These are phyloP conservation scores for Gryllus bimaculatus DNA, from an alignment of 1,140 invertebrate species.

Conservation along the genomic window DNA sequence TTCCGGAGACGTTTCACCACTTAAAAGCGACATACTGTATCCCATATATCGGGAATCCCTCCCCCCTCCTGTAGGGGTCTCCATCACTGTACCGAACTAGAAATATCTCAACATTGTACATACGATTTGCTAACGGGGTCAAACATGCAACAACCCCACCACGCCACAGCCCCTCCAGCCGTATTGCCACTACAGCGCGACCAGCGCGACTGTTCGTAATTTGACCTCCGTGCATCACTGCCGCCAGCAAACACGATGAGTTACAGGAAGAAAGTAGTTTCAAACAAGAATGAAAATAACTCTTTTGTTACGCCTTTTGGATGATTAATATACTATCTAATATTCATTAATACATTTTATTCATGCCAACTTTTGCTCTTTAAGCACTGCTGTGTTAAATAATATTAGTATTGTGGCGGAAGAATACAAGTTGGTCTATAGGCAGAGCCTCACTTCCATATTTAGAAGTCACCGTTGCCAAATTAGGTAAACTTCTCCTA, in stretches of 20 bases:
- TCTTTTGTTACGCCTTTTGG: background rate
- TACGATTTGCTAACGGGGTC: constrained; percentile 12
- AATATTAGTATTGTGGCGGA: constrained; percentile 16
- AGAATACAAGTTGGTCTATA: constrained; percentile 10
- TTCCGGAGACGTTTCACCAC: constrained; percentile 58
- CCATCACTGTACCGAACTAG: constrained; percentile 42
- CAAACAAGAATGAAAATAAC: background rate
- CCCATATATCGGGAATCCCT: constrained; percentile 75
- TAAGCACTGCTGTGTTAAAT: background rate
- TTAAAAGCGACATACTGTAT: constrained; percentile 70
- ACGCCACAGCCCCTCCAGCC: constrained; percentile 11
- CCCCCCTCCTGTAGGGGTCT: constrained; percentile 62
- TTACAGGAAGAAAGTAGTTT: constrained; percentile 22
- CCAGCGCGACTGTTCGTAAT: constrained; percentile 30
- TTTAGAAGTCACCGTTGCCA: constrained; percentile 34
- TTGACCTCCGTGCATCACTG: constrained; percentile 26
- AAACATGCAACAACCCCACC: constrained; percentile 19
- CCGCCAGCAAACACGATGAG: constrained; percentile 19
- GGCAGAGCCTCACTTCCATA: constrained; percentile 28
- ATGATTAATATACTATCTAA: background rate
- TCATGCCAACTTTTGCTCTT: background rate
- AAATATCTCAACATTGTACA: constrained; percentile 20
- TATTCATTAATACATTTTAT: constrained; percentile 7
- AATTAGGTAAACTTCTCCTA: constrained; percentile 35
- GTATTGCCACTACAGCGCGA: constrained; percentile 23